phyloP scores from a whole-genome alignment of 2,797 vertebrate genomes.

The Lates japonicus region DNA sequence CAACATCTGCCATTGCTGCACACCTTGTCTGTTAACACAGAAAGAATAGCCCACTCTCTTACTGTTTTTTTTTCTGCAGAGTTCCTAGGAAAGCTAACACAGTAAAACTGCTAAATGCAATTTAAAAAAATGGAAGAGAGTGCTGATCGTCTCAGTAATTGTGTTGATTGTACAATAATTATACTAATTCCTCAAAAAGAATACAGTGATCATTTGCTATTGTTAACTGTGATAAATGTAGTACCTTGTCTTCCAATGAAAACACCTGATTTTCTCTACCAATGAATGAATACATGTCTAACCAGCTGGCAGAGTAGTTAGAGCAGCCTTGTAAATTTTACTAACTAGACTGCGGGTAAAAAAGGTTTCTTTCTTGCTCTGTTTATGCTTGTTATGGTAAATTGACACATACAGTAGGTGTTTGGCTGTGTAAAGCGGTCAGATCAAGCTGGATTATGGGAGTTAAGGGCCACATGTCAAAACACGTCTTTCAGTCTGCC shows the following conservation, averaged over 20 bases:
- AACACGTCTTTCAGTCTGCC: constrained; percentile 67
- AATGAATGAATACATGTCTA: no score
- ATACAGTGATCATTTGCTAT: background rate
- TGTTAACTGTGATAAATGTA: background rate
- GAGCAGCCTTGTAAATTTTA: background rate
- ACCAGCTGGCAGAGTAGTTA: background rate
- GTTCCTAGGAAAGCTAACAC: background rate
- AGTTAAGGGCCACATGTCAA: constrained; percentile 74
- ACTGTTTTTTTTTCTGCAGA: background rate
- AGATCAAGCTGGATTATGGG: constrained; percentile 66
- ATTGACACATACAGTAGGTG: constrained; percentile 58
- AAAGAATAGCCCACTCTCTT: background rate
- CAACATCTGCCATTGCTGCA: constrained; percentile 9
- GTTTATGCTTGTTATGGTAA: constrained; percentile 36
- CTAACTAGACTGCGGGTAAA: background rate
- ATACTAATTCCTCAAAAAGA: background rate
- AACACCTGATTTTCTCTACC: background rate
- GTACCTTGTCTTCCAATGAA: background rate
- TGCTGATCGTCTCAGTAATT: background rate
- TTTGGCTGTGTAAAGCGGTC: constrained; percentile 50
- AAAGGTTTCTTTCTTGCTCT: constrained; percentile 18
- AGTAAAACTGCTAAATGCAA: background rate
- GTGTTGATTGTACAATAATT: background rate
- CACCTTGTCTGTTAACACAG: background rate
- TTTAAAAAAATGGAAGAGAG: background rate